Evolutionary conservation across 1,140 invertebrate species (phyloP).

Genomic region (Cyclina sinensis): DNA sequence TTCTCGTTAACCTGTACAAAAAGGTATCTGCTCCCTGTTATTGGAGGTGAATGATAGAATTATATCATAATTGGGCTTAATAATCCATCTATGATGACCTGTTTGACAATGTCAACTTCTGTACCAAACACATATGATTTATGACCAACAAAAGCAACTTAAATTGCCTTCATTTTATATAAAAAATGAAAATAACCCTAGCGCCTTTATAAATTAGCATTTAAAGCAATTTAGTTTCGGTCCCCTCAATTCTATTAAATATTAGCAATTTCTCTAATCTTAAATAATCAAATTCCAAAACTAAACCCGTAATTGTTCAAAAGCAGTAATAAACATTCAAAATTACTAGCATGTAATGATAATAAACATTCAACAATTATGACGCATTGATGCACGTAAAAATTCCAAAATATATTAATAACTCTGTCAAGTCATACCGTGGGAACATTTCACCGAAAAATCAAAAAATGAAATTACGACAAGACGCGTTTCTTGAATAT

Average conservation of each 20-base stretch:
- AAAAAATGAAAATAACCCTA: neutral
- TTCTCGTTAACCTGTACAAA: neutral
- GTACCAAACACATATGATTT: neutral
- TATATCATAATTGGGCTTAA: neutral
- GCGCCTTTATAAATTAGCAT: neutral
- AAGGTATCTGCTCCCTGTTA: too few relatives aligned
- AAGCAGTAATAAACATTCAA: slow-evolving; percentile 13
- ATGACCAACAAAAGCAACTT: neutral
- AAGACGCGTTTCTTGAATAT: slow-evolving; percentile 50
- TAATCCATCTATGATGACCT: neutral
- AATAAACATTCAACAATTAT: slow-evolving; percentile 51
- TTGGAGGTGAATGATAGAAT: neutral
- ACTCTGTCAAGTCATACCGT: slow-evolving; percentile 57
- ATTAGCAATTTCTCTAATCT: neutral
- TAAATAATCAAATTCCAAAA: slow-evolving; percentile 22
- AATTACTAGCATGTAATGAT: slow-evolving; percentile 51
- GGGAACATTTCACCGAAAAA: slow-evolving; percentile 54
- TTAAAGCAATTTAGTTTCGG: neutral
- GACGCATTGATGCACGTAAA: slow-evolving; percentile 62
- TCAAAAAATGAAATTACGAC: slow-evolving; percentile 51
- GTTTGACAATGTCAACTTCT: neutral
- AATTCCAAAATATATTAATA: slow-evolving; percentile 62
- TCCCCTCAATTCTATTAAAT: neutral
- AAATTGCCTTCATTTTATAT: slow-evolving; percentile 17
- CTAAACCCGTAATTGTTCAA: slow-evolving; percentile 32